Conservation (phyloP, 2,888 invertebrate species). For the Electrophaes corylata region DNA sequence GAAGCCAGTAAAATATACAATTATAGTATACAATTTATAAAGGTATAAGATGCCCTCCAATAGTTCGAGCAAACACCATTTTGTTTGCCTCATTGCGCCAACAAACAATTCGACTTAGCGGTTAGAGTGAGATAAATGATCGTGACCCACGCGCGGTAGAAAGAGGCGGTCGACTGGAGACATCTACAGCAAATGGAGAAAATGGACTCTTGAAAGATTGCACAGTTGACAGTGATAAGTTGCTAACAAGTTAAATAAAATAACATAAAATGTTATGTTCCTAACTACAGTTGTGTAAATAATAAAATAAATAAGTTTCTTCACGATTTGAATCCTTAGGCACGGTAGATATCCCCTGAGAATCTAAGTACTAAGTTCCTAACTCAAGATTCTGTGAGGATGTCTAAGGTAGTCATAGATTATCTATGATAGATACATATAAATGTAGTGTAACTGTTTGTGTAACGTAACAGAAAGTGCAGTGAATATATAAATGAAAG, state of each 20-base stretch:
- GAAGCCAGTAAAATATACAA: no score
- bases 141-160: background rate
- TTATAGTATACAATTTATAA: background rate
- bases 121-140: conserved; percentile 23
- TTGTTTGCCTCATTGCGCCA: conserved; percentile 15
- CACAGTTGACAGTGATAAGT: conserved; percentile 24
- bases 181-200: conserved; percentile 10
- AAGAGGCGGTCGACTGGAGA: conserved; percentile 13
- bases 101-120: conserved; percentile 19
- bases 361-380: no score
- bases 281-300: background rate
- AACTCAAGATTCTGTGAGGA: no score
- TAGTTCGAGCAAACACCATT: conserved; percentile 21
- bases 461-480: no score
- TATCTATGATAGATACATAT: no score
- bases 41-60: conserved; percentile 5
- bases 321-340: no score
- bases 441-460: no score
- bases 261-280: conserved; percentile 3
- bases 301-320: no score
- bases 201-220: conserved; percentile 24
- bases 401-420: no score
- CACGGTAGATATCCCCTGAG: no score
- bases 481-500: no score
- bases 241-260: background rate